phyloP scores from a whole-genome alignment of 2,888 invertebrate genomes.

The Pharmacophagus antenor region DNA sequence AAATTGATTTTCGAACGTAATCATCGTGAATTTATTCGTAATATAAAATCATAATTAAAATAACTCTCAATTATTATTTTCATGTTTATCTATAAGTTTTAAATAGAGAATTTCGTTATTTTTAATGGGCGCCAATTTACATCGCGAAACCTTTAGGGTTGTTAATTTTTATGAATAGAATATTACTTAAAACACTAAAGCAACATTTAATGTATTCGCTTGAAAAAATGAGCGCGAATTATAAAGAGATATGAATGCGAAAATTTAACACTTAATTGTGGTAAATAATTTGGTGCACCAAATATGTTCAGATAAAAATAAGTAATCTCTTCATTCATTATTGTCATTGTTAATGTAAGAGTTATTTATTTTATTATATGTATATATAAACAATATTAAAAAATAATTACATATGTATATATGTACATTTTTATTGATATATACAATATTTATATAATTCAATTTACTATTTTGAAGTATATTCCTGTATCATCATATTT shows the following conservation, averaged over 20 bases:
- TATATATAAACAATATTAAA: too few species aligned
- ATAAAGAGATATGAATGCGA: background rate
- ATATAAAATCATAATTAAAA: conserved; percentile 18
- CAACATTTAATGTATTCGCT: conserved; percentile 17
- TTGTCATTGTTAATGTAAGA: too few species aligned
- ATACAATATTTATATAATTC: too few species aligned
- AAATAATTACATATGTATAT: too few species aligned
- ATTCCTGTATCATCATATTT: too few species aligned
- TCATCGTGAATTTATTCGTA: background rate
- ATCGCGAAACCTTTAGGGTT: conserved; percentile 1
- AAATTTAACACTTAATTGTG: background rate
- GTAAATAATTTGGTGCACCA: background rate
- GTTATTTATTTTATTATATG: too few species aligned
- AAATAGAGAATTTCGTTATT: conserved; percentile 26
- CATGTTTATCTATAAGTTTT: conserved; percentile 13
- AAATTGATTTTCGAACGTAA: background rate
- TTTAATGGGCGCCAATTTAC: conserved; percentile 22
- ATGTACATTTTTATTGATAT: too few species aligned
- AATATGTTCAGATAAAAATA: background rate
- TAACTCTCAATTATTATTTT: conserved; percentile 24
- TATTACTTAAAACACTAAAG: conserved; percentile 10
- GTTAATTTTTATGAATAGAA: conserved; percentile 14
- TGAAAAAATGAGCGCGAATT: conserved; percentile 5
- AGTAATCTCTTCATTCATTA: too few species aligned
- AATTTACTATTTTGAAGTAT: too few species aligned